Base-by-base conservation (phyloP, 2,888 invertebrate species). In the Pachydiplax longipennis region DNA sequence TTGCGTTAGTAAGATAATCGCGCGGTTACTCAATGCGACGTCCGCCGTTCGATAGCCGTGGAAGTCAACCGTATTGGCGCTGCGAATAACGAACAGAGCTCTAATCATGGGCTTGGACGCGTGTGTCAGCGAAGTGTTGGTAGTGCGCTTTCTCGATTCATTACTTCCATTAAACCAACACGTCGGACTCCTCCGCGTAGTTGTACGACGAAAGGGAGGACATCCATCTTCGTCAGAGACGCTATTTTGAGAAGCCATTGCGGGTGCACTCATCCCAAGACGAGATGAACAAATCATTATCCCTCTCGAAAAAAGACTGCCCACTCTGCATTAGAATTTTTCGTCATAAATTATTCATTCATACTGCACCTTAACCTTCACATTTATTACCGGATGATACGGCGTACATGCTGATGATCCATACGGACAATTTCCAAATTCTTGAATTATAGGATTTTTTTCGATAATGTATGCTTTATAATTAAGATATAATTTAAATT, bases 111-210 rank as follows among this genome's bases (percentile, higher is more conserved):
- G 58, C 83, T 12, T 25, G 87, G 37, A 22, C 87, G 87, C 40
- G 61, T 40, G 61, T n/a, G 87, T 22, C 61, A 18, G 83, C 58
- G 58, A 22, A 37, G 31, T 31, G 37, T n/a, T 87, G 87, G 87
- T 35, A 10, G 35, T 31, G 83, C 31, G 35, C 53, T 18, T 58
- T 87, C 58, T 18, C 87, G 61, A 87, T 87, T 87, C 87, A 87
- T 87, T 65, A 87, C 87, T 87, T 87, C 65, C 87, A 87, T 87
- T 87, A 87, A 58, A 61, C 61, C 87, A 37, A 10, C 61, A 22
- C 37, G 61, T 53, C 87, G 18, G 37, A 37, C n/a, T 35, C n/a
- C 22, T 12, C 37, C 37, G 37, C 37, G 25, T 31, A 22, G 25
- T 83, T 58, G 37, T 87, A 61, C 37, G 65, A 65, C 37, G 61